A percentile compares a stretch with the other conserved stretches of the same genome.
These are phyloP conservation scores for Gisinianus flammeolus DNA, from an alignment of 2,888 invertebrate genomes.

Conservation along the genomic window DNA sequence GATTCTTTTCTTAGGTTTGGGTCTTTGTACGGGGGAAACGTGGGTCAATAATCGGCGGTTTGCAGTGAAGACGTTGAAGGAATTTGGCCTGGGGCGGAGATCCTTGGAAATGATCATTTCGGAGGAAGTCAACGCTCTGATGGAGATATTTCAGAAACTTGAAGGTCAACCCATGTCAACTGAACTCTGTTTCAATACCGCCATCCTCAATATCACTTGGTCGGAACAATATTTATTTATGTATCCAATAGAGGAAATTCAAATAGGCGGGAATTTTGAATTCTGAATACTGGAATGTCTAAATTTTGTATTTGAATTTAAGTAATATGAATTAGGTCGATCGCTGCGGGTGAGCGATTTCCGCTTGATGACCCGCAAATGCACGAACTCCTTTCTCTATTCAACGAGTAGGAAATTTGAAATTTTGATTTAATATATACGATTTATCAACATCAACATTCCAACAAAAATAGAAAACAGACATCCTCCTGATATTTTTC, in stretches of 20 bases:
- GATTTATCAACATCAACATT: no score
- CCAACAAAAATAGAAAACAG: no score
- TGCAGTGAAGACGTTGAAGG: neutral
- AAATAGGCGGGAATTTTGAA: no score
- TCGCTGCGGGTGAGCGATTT: conserved; percentile 12
- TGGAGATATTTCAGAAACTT: neutral
- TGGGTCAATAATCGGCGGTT: conserved; percentile 28
- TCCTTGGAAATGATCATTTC: conserved; percentile 11
- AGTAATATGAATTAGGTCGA: no score
- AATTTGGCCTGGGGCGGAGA: conserved; percentile 15
- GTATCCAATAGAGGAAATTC: no score
- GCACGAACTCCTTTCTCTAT: neutral
- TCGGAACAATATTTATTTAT: no score
- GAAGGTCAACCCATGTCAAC: conserved; percentile 16
- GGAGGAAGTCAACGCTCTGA: neutral
- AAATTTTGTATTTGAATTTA: no score
- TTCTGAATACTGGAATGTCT: no score
- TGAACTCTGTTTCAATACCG: neutral
- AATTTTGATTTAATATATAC: neutral
- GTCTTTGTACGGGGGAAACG: neutral
- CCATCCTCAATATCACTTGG: conserved; percentile 11
- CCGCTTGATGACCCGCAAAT: neutral
- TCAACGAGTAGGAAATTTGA: neutral
- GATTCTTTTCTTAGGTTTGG: no score
- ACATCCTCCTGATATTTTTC: no score